A percentile compares a stretch with the other conserved stretches of the same genome.
Conservation (phyloP, 2,113 vertebrate genomes). For the Nicator chloris region DNA sequence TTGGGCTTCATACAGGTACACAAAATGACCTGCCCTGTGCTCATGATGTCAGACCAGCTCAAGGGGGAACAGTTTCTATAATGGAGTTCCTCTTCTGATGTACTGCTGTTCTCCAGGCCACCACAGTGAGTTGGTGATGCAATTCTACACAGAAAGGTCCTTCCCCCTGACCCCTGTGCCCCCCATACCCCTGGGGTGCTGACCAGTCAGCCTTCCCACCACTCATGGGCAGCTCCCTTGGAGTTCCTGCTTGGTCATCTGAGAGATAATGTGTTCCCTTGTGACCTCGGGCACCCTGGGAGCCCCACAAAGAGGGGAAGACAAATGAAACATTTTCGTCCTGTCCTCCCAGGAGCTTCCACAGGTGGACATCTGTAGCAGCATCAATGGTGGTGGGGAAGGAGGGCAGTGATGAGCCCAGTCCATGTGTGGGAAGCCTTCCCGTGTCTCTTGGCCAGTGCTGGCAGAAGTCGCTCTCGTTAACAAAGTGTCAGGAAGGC, state of each 20-base stretch:
- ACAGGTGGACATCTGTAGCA: neutral
- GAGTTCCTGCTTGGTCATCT: neutral
- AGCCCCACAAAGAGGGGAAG: neutral
- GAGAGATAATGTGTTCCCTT: neutral
- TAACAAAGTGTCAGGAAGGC: neutral
- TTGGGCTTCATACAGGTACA: neutral
- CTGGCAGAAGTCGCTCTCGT: neutral
- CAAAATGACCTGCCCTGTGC: neutral
- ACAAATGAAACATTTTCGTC: neutral
- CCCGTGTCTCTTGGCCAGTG: fast-evolving
- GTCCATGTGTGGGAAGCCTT: neutral
- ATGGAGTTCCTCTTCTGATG: fast-evolving
- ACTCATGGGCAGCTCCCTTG: neutral
- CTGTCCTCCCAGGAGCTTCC: neutral
- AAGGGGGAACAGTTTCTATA: neutral
- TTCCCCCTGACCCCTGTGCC: neutral
- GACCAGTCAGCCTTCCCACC: neutral
- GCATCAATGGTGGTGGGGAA: neutral
- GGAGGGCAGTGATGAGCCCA: neutral
- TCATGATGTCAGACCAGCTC: neutral
- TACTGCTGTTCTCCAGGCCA: neutral
- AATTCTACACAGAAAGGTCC: neutral
- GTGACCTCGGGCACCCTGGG: neutral
- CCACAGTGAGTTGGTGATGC: neutral
- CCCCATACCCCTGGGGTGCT: neutral